Evolutionary conservation across 1,140 invertebrate species (phyloP), one percentile per base, ranked within the genome.

Genomic region (Bombus huntii): DNA sequence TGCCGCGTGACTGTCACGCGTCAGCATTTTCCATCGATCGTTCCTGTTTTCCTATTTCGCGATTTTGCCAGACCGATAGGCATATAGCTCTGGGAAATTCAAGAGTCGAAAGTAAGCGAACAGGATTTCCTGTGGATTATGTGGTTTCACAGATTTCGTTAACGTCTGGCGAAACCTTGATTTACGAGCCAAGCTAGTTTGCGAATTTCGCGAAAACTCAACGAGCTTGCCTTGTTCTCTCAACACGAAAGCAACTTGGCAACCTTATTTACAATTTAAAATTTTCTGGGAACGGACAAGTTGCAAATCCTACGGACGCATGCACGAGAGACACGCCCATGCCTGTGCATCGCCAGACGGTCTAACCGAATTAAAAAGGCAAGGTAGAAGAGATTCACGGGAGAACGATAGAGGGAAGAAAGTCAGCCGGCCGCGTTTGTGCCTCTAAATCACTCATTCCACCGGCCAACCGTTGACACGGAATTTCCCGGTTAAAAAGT

Each of bases 11-110:
- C 34, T 65, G 37, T 78, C 75, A 13, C 47, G 59, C 57, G 75
- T 80, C 78, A 80, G 66, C 78, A 37, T 70, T 80, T 70, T 80
- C 15, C 10, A 12, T 34, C 77, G 31, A 68, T 47, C 44, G 34
- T 12, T 39, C 34, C 22, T 47, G 65, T 53, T 53, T 53, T 53
- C 78, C 37, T 65, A 22, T 42, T 77, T 62, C 10, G 25, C 53
- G 73, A 47, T n/a, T 25, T 57, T 25, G 22, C 8, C 53, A 39
- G 6, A 34, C 31, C n/a, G 62, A 66, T 66, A 70, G 18, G 9
- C 37, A 37, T 18, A 28, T 37, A 12, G 4, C 3, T 10, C 1
- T 10, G 15, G 22, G 10, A 39, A 28, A 71, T 37, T 37, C 12
- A 28, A 22, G 15, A 71, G 22, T 31, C 62, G 62, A 65, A 66